A percentile compares a stretch with the other conserved stretches of the same genome.
phyloP scores from a whole-genome alignment of 2,888 invertebrate species.

The Caenorhabditis becei region DNA sequence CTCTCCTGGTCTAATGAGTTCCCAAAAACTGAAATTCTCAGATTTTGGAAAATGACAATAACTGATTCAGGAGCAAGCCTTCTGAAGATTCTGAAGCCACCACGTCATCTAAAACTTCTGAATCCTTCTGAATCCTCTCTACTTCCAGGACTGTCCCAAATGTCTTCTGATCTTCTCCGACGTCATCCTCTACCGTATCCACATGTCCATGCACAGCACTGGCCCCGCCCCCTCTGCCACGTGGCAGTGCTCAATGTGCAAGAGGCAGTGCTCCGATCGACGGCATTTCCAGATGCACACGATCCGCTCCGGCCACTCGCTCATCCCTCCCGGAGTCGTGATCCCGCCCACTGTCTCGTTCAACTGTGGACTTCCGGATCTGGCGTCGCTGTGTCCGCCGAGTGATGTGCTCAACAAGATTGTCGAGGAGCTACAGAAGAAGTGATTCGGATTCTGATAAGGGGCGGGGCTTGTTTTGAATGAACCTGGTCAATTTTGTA shows the following conservation, averaged over 20 bases:
- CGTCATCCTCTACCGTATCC: slow-evolving; percentile 39
- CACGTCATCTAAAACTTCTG: too few species aligned
- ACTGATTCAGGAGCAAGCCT: too few species aligned
- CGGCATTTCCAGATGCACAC: slow-evolving; percentile 34
- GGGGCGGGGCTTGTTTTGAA: too few species aligned
- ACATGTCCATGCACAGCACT: slow-evolving; percentile 45
- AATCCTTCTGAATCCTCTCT: too few species aligned
- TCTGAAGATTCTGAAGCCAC: too few species aligned
- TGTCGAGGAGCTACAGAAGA: neutral
- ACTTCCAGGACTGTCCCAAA: slow-evolving; percentile 38
- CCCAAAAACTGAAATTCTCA: too few species aligned
- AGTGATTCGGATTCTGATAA: too few species aligned
- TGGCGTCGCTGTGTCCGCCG: slow-evolving; percentile 14
- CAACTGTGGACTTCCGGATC: slow-evolving; percentile 33
- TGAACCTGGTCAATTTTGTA: neutral
- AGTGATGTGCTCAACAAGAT: slow-evolving; percentile 17
- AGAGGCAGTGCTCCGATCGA: slow-evolving; percentile 27
- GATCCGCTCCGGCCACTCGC: slow-evolving; percentile 20
- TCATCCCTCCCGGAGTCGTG: slow-evolving; percentile 34
- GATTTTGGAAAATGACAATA: too few species aligned
- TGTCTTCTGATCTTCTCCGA: slow-evolving; percentile 53
- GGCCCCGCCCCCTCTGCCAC: slow-evolving; percentile 4
- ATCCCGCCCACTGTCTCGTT: slow-evolving; percentile 3
- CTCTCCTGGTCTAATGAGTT: too few species aligned
- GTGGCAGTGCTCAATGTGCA: slow-evolving; percentile 53